phyloP scores from a whole-genome alignment of 1,140 invertebrate species.

The Platyscapa corneri region DNA sequence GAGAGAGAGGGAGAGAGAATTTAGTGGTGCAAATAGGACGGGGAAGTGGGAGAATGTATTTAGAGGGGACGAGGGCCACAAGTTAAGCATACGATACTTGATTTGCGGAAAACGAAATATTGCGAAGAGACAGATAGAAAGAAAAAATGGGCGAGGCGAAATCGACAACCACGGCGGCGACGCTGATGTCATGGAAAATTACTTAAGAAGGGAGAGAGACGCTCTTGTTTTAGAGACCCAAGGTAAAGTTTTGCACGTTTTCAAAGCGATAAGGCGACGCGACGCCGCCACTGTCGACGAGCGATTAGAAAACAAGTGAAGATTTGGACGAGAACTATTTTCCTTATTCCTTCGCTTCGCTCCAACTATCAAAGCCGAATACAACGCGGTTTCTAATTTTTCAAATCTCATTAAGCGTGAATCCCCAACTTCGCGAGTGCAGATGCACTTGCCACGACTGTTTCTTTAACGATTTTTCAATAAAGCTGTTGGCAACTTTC shows the following conservation, averaged over 20 bases:
- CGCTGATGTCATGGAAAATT: constrained; percentile 42
- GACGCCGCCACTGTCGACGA: constrained; percentile 28
- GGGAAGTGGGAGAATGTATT: constrained; percentile 2
- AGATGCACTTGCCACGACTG: no score
- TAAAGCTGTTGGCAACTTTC: no score
- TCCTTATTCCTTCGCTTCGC: not conserved
- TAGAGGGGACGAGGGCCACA: no score
- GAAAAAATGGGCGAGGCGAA: not conserved
- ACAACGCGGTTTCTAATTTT: not conserved
- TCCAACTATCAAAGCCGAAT: not conserved
- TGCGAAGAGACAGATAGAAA: constrained; percentile 7
- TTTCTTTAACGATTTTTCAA: no score
- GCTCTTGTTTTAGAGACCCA: constrained; percentile 1
- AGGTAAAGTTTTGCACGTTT: constrained; percentile 45
- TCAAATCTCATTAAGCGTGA: no score
- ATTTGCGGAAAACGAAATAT: constrained; percentile 43
- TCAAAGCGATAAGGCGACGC: constrained; percentile 43
- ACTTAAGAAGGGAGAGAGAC: not conserved
- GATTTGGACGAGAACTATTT: not conserved
- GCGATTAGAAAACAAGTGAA: constrained; percentile 40
- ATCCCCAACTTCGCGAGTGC: no score
- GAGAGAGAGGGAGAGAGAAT: no score
- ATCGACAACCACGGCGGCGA: not conserved
- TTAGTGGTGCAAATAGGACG: not conserved
- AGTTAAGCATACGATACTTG: not conserved